Base-by-base conservation (phyloP, 1,140 invertebrate genomes). In the Brachionus angularis region DNA sequence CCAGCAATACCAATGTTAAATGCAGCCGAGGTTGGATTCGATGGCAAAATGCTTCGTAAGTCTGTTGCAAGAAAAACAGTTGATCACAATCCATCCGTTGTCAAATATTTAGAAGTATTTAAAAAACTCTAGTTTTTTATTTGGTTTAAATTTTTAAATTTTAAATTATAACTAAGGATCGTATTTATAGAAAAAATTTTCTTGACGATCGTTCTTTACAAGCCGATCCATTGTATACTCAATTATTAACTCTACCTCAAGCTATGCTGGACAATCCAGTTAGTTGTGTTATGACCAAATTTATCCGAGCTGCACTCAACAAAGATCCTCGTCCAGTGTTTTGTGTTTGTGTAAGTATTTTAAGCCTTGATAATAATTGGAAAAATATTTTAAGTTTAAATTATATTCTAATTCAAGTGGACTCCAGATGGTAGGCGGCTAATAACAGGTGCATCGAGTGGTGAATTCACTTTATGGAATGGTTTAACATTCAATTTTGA, bases 401-500 rank as follows among this genome's bases (percentile, higher is more conserved):
- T 42, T 18, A 27, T 72, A 47, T 27, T 74, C 39, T 72, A 27
- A 69, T 75, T 74, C 29, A 75, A 86, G 83, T 99, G 96, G 96
- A 98, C 96, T 5, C 95, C 96, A 2, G 96, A 99, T 83, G 96
- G 96, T 21, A 86, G 96, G 71, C 86, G 96, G 73, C 83, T 99
- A 61, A 91, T 99, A 2, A 99, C 96, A 7, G 96, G 96, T 4
- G 95, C 96, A 12, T 98, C 94, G 1, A 96, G 93, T 74, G 96
- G 96, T 21, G 96, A 99, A 83, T 98, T 99, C 78, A 99, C 96
- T 0, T 83, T 99, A 1, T 99, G 96, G 96, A 98, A 99, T 85
- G 96, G 96, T 21, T 85, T 98, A 5, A 98, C 96, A 5, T 99
- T 99, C 82, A 99, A 99, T 84, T 99, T 99, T 85, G 96, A 99